Percentiles rank a stretch among this genome's conserved stretches.
Evolutionary conservation across 1,140 invertebrate genomes (phyloP).

Genomic region (Diorhabda elongata): DNA sequence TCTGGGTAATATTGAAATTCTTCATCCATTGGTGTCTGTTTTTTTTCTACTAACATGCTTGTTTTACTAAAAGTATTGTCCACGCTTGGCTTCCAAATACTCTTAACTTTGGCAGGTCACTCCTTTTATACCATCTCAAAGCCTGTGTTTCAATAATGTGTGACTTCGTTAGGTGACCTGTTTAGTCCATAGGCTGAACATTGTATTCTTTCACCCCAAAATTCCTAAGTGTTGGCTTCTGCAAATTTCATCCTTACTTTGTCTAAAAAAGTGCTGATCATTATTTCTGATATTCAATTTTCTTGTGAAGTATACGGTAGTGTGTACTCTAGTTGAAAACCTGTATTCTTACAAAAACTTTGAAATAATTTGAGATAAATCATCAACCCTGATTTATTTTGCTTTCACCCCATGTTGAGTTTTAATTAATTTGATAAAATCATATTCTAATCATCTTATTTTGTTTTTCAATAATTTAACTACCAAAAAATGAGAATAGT

Average conservation of each 20-base stretch:
- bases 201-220: conserved; percentile 31
- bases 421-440: conserved; percentile 15
- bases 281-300: conserved; percentile 52
- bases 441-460: conserved; percentile 18
- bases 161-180: conserved; percentile 9
- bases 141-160: conserved; percentile 7
- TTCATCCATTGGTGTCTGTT: too few species aligned
- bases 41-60: background rate
- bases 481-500: conserved; percentile 20
- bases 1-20: too few species aligned
- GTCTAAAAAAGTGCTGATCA: conserved; percentile 48
- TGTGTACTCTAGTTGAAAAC: conserved; percentile 30
- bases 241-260: conserved; percentile 45
- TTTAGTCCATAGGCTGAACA: conserved; percentile 21
- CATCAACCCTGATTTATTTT: conserved; percentile 27
- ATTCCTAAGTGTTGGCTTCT: conserved; percentile 24
- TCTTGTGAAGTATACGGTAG: conserved; percentile 49
- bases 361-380: conserved; percentile 29
- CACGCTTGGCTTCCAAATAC: conserved; percentile 20
- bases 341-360: conserved; percentile 30
- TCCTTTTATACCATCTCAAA: conserved; percentile 5
- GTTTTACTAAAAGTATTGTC: conserved; percentile 8
- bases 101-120: conserved; percentile 19
- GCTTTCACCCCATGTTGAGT: conserved; percentile 14
- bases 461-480: conserved; percentile 22